A percentile compares a stretch with the other conserved stretches of the same genome.
phyloP scores from a whole-genome alignment of 2,797 vertebrate genomes.

The Erpetoichthys calabaricus region DNA sequence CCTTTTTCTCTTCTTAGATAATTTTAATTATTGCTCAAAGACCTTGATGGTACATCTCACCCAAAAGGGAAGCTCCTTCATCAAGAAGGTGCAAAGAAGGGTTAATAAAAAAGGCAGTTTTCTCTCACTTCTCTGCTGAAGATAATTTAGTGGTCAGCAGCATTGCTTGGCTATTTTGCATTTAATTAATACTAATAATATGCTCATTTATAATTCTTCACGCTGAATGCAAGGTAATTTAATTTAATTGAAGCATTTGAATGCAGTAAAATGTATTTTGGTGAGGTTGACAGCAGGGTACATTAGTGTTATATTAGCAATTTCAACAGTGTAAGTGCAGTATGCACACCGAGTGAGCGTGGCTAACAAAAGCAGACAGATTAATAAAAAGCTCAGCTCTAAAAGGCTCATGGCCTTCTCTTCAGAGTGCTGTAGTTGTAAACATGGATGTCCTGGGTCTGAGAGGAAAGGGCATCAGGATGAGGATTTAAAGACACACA shows the following conservation, averaged over 20 bases:
- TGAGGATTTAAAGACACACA: too few relatives aligned
- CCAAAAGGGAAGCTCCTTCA: too few relatives aligned
- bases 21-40: too few relatives aligned
- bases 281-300: constrained; percentile 7
- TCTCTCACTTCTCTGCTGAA: constrained; percentile 9
- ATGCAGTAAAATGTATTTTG: constrained; percentile 8
- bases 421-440: too few relatives aligned
- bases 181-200: constrained; percentile 14
- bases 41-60: too few relatives aligned
- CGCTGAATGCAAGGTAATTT: constrained; percentile 10
- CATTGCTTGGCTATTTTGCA: constrained; percentile 11
- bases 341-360: background rate
- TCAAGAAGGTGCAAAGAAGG: background rate
- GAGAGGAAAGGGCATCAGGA: too few relatives aligned
- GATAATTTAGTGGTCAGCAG: constrained; percentile 11
- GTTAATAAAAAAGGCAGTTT: constrained; percentile 2
- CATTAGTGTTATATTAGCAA: constrained; percentile 5
- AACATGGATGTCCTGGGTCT: too few relatives aligned
- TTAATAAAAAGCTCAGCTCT: background rate
- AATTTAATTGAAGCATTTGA: constrained; percentile 11
- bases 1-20: too few relatives aligned
- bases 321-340: constrained; percentile 6
- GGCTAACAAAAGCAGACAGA: constrained; percentile 2
- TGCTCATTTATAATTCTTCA: constrained; percentile 7
- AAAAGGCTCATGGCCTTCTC: background rate